Evolutionary conservation across 2,113 vertebrate genomes (phyloP).

Genomic region (Pantherophis guttatus): DNA sequence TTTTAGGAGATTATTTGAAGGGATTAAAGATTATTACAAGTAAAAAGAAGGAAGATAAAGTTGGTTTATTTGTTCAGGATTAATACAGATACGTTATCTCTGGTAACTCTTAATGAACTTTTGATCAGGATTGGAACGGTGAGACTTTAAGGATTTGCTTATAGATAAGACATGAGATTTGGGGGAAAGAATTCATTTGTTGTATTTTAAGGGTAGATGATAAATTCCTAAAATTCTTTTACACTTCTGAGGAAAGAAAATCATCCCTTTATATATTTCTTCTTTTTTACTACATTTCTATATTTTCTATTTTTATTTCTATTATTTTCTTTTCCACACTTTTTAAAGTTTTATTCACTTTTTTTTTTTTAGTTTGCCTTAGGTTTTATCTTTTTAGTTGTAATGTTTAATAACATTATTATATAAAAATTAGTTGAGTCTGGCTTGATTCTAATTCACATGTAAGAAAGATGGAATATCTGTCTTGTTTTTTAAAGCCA

Average conservation of each 20-base stretch:
- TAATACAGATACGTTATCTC: neutral
- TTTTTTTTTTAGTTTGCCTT: neutral
- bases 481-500: neutral
- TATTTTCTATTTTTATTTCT: neutral
- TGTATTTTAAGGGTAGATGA: neutral
- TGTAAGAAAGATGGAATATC: neutral
- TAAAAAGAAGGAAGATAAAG: neutral
- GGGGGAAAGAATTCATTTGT: neutral
- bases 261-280: neutral
- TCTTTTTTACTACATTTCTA: neutral
- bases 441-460: neutral
- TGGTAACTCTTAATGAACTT: neutral
- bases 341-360: neutral
- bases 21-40: neutral
- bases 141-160: neutral
- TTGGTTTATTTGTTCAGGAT: neutral
- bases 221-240: neutral
- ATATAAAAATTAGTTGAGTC: neutral
- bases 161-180: neutral
- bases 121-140: neutral
- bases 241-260: neutral
- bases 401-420: neutral
- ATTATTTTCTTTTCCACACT: neutral
- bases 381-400: neutral
- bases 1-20: neutral